Base-by-base conservation (phyloP, 2,113 vertebrate species). In the Natator depressus region DNA sequence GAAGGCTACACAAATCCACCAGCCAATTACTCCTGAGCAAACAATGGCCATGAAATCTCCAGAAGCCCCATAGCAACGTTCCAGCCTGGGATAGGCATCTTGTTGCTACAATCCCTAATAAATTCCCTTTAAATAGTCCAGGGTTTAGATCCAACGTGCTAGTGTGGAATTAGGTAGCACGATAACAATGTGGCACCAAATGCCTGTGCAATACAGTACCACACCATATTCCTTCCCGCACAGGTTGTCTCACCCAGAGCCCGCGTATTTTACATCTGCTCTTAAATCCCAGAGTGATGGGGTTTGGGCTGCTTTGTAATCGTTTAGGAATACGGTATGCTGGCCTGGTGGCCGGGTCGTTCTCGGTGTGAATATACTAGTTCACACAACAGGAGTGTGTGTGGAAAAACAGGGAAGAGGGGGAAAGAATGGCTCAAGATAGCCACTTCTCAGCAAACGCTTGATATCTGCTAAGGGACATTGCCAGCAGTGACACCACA, bases 221-320 rank as follows among this genome's bases (percentile, higher is more conserved):
- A 8, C 62, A 2, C 65, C 65, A 20, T 8, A 12, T 35, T n/a
- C 17, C 35, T 65, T 35, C 62, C 31, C 17, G 6, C n/a, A n/a
- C 17, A 20, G 2, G 9, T 17, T 17, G 1, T n/a, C 35, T 69
- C 65, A 69, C 65, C 17, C 35, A 22, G 16, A 69, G 35, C 65
- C 16, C 17, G 1, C 31, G 1, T 10, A 3, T 8, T 10, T n/a
- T n/a, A 20, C 5, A 19, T 3, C 35, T 38, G 31, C 35, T 19
- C 65, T 69, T 31, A 13, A 62, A 31, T 31, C 59, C 59, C 59
- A 62, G 57, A 11, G 5, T 31, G 57, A 59, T 13, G 57, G 57
- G 6, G 2, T 31, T 59, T 27, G 57, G 57, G 57, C 57, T 4
- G 59, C 27, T 31, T 31, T 13, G 29, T 29, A 5, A 27, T 10